A percentile compares a stretch with the other conserved stretches of the same genome.
Evolutionary conservation across 2,797 vertebrate species (phyloP).

Genomic region (Acipenser oxyrinchus): DNA sequence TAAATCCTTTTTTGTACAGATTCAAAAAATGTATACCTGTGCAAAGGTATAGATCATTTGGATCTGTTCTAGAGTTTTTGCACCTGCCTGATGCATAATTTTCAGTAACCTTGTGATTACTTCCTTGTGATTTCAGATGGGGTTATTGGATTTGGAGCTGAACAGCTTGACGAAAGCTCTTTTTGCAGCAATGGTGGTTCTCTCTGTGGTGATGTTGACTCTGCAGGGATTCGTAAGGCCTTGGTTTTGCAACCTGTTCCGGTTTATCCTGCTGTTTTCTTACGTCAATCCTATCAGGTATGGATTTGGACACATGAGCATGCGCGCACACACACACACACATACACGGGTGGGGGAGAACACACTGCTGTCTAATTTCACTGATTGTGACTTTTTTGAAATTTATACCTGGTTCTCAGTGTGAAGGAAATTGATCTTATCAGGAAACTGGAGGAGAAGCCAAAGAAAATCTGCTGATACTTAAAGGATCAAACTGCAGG

Average conservation of each 20-base stretch:
- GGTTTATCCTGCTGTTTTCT: conserved; percentile 92
- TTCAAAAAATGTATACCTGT: no score
- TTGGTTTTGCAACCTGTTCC: conserved; percentile 88
- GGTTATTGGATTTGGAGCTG: conserved; percentile 86
- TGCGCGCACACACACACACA: no score
- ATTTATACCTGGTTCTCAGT: conserved; percentile 39
- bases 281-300: conserved; percentile 98
- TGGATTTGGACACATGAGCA: conserved; percentile 19
- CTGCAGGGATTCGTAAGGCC: conserved; percentile 87
- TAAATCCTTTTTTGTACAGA: no score
- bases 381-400: conserved; percentile 36
- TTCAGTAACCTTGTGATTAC: conserved; percentile 7
- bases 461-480: conserved; percentile 34
- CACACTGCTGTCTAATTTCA: conserved; percentile 35
- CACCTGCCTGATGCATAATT: neutral
- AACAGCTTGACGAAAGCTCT: conserved; percentile 93
- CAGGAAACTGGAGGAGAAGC: conserved; percentile 32
- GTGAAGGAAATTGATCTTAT: conserved; percentile 43
- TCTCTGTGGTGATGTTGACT: conserved; percentile 83
- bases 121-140: conserved; percentile 61
- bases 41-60: no score
- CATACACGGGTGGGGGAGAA: no score
- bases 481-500: conserved; percentile 33
- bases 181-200: conserved; percentile 83
- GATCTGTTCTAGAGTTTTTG: conserved; percentile 6